Base-by-base conservation (phyloP, 2,888 invertebrate species). In the Chrysina gloriosa region DNA sequence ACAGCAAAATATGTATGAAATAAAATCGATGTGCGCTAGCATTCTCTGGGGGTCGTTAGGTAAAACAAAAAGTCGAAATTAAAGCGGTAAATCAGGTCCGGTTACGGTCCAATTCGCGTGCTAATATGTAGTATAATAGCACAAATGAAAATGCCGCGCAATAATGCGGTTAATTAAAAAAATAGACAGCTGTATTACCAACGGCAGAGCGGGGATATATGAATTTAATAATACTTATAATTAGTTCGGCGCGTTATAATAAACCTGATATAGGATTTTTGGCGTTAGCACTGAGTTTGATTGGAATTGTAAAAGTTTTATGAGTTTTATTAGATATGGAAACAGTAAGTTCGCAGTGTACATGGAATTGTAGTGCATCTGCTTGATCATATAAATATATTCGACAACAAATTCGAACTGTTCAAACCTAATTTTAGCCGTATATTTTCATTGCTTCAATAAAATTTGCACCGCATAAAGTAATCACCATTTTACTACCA, bases 131-230 rank as follows among this genome's bases (percentile, higher is more conserved):
- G 42, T 58, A 58, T 58, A 58, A 58, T 58, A 36, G 42, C 58
- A 58, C 39, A 39, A 58, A 58, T 39, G 58, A 58, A 58, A 58
- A 58, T 58, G 21, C 58, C n/a, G 36, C n/a, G 56, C 39, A 36
- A 23, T 56, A 56, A 56, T 56, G 56, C 58, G 58, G 58, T 58
- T 58, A 58, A 58, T 58, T 58, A 58, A 58, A 58, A 54, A 58
- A 58, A 58, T 58, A 58, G 58, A 36, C 58, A 42, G 39, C 58
- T 58, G 39, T 36, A 58, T 58, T 58, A 58, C 58, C 25, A 42
- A 25, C 58, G 27, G 23, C 27, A 27, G 36, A 58, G 39, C 14
- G 14, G 36, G 16, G 36, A 39, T 39, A 25, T 25, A 58, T 58
- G 42, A 58, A 58, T 58, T 58, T 58, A 58, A 39, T 58, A 58